Evolutionary conservation across 2,797 vertebrate species (phyloP).

Genomic region (Lepilemur septentrionalis): DNA sequence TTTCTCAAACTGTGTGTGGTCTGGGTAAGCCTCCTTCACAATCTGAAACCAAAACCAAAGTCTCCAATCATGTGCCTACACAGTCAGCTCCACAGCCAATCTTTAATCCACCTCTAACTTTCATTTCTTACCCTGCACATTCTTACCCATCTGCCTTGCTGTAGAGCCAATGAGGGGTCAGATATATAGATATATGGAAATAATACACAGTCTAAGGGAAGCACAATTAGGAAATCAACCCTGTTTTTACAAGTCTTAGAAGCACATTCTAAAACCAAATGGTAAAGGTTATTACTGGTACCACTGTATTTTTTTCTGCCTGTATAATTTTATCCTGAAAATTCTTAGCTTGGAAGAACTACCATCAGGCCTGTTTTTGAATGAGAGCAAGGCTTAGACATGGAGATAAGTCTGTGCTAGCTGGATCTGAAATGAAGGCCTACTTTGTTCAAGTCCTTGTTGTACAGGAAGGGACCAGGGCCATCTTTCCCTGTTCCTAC

Average conservation of each 20-base stretch:
- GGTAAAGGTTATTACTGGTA: neutral
- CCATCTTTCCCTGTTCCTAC: neutral
- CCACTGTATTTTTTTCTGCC: neutral
- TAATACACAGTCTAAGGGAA: neutral
- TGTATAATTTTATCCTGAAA: neutral
- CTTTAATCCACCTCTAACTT: neutral
- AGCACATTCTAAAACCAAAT: neutral
- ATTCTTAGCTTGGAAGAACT: neutral
- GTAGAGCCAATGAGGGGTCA: neutral
- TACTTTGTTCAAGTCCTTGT: neutral
- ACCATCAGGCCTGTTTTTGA: neutral
- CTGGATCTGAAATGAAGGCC: neutral
- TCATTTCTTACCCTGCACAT: neutral
- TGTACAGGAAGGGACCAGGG: neutral
- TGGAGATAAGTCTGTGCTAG: neutral
- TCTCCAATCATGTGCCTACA: neutral
- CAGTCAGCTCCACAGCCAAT: neutral
- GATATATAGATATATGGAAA: neutral
- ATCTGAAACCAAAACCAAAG: slow-evolving; percentile 86
- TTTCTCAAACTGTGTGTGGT: slow-evolving; percentile 98
- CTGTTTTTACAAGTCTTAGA: neutral
- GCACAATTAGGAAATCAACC: neutral
- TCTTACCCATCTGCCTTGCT: neutral
- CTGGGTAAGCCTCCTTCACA: slow-evolving; percentile 94
- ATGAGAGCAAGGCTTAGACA: neutral